Conservation (phyloP, 2,113 vertebrate species). For the Stigmatopora nigra region DNA sequence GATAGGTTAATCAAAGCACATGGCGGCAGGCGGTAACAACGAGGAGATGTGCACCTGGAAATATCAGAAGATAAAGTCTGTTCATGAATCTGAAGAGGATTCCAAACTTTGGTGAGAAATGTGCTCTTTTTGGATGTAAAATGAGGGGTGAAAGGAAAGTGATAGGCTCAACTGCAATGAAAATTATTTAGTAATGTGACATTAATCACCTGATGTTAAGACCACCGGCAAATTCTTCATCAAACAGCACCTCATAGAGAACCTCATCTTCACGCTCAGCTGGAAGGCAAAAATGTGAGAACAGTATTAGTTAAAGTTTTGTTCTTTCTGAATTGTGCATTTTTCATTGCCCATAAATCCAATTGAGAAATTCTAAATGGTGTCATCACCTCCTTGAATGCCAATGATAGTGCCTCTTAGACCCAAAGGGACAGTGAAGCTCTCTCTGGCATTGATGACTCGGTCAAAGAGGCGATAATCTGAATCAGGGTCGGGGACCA, state of each 20-base stretch:
- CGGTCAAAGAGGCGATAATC: slow-evolving; percentile 91
- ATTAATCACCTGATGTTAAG: slow-evolving; percentile 78
- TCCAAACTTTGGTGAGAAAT: neutral
- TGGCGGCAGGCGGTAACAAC: slow-evolving; percentile 86
- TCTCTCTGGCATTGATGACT: slow-evolving; percentile 91
- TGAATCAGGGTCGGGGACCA: slow-evolving; percentile 84
- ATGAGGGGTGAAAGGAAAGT: neutral
- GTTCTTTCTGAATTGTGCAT: neutral
- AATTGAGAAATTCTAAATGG: neutral
- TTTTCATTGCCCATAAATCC: neutral
- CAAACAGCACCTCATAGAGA: slow-evolving; percentile 95
- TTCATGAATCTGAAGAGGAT: neutral
- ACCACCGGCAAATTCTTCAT: slow-evolving; percentile 94
- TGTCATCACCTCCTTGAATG: slow-evolving; percentile 87
- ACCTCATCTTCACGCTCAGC: slow-evolving; percentile 90
- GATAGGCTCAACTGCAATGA: neutral
- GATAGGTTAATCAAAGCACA: slow-evolving; percentile 94
- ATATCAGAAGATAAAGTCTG: neutral
- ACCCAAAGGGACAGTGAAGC: slow-evolving; percentile 89
- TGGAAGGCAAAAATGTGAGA: slow-evolving; percentile 38
- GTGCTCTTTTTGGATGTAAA: neutral
- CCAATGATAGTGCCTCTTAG: slow-evolving; percentile 90
- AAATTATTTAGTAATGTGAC: neutral
- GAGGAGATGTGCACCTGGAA: slow-evolving; percentile 75
- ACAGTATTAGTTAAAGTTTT: neutral